Conservation (phyloP, 2,797 vertebrate genomes). For the Falco berigora region DNA sequence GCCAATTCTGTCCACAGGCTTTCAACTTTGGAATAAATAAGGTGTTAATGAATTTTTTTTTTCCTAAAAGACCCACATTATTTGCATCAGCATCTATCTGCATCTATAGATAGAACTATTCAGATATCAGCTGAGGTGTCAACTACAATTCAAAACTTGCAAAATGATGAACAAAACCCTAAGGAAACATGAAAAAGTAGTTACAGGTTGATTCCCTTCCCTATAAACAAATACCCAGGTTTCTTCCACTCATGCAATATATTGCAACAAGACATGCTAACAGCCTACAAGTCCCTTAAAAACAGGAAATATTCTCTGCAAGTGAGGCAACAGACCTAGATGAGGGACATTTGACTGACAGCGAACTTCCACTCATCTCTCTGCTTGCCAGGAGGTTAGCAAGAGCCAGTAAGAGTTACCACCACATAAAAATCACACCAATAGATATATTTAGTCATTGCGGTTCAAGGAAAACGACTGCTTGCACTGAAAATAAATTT, state of each 20-base stretch:
- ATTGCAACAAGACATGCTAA: rapidly evolving
- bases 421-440: constrained; percentile 10
- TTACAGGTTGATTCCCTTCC: background rate
- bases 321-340: background rate
- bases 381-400: background rate
- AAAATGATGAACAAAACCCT: background rate
- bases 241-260: background rate
- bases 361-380: background rate
- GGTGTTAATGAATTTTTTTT: background rate
- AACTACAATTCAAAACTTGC: background rate
- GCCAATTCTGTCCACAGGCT: background rate
- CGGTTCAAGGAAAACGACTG: constrained; percentile 23
- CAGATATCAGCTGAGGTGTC: background rate
- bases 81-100: background rate
- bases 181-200: background rate
- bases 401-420: constrained; percentile 5
- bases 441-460: constrained; percentile 33
- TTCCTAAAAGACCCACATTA: background rate
- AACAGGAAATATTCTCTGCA: background rate
- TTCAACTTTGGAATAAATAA: background rate
- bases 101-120: background rate
- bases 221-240: background rate
- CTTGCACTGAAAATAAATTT: constrained; percentile 56
- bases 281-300: background rate
- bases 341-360: background rate